Evolutionary conservation across 2,888 invertebrate genomes (phyloP).

Genomic region (Platycheirus rosarum): DNA sequence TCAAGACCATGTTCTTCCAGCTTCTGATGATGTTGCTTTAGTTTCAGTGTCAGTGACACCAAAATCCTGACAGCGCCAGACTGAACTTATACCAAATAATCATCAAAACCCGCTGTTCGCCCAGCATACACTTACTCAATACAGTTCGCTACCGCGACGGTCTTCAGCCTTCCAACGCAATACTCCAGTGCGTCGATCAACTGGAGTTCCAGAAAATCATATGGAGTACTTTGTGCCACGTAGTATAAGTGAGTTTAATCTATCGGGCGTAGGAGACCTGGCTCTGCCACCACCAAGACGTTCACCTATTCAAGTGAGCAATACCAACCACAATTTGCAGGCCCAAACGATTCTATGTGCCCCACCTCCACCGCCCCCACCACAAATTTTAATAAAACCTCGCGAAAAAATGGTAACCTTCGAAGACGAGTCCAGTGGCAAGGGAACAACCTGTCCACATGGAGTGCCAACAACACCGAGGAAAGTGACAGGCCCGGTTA

Average conservation of each 20-base stretch:
- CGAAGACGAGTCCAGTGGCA: conserved; percentile 86
- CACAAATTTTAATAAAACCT: conserved; percentile 83
- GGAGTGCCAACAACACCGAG: conserved; percentile 82
- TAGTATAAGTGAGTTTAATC: conserved; percentile 92
- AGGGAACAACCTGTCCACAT: conserved; percentile 81
- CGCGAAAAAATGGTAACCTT: conserved; percentile 92
- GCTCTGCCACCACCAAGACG: conserved; percentile 83
- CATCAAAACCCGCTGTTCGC: conserved; percentile 81
- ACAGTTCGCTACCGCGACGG: conserved; percentile 85
- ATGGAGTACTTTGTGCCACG: conserved; percentile 93
- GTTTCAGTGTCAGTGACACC: conserved; percentile 84
- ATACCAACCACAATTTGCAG: conserved; percentile 79
- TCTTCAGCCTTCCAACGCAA: conserved; percentile 85
- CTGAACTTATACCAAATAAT: conserved; percentile 81
- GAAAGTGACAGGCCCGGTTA: conserved; percentile 79
- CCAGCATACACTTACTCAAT: conserved; percentile 83
- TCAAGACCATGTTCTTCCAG: conserved; percentile 82
- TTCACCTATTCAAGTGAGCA: conserved; percentile 80
- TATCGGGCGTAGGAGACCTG: conserved; percentile 86
- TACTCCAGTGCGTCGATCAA: conserved; percentile 86
- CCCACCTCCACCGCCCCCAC: conserved; percentile 79
- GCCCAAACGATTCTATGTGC: conserved; percentile 79
- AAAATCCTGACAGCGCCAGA: conserved; percentile 85
- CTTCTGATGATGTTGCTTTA: conserved; percentile 83
- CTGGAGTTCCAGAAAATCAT: conserved; percentile 85